Evolutionary conservation across 2,888 invertebrate species (phyloP).

Genomic region (Emmelina monodactyla): DNA sequence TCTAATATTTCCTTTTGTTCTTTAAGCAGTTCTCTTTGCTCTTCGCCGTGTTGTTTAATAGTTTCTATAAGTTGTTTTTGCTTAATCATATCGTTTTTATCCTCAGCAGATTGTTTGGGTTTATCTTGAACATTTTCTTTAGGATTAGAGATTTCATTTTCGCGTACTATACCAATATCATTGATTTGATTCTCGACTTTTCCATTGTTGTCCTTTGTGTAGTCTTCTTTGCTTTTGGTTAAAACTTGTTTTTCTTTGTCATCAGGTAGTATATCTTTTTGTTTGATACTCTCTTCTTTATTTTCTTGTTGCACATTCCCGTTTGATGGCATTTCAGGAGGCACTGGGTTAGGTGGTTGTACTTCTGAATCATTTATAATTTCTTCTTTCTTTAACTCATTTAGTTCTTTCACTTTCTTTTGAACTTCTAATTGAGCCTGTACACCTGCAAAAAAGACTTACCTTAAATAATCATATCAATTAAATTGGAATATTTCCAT

Average conservation of each 20-base stretch:
- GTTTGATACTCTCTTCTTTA: slow-evolving; percentile 5
- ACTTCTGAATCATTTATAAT: slow-evolving; percentile 42
- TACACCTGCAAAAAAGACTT: slow-evolving; percentile 23
- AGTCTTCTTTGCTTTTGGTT: no score
- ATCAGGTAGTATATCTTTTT: background rate
- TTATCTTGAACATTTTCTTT: no score
- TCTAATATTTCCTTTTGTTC: slow-evolving; percentile 72
- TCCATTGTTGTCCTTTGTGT: no score
- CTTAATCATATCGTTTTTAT: slow-evolving; percentile 37
- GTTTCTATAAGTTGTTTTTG: slow-evolving; percentile 67
- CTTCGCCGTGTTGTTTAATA: slow-evolving; percentile 72
- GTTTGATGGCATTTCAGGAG: slow-evolving; percentile 45
- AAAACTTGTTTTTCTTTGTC: background rate
- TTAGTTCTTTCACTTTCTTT: slow-evolving; percentile 20
- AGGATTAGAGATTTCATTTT: no score
- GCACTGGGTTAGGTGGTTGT: slow-evolving; percentile 53
- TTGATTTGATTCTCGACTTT: background rate
- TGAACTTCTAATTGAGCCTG: slow-evolving; percentile 20
- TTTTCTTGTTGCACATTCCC: no score
- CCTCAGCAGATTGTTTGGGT: no score
- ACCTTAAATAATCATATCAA: no score
- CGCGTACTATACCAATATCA: background rate
- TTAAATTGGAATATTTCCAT: background rate
- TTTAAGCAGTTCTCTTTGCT: slow-evolving; percentile 72
- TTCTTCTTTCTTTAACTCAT: slow-evolving; percentile 18